Percentiles rank a stretch among this genome's conserved stretches.
Conservation (phyloP, 1,140 invertebrate species). For the Zeugodacus cucurbitae region DNA sequence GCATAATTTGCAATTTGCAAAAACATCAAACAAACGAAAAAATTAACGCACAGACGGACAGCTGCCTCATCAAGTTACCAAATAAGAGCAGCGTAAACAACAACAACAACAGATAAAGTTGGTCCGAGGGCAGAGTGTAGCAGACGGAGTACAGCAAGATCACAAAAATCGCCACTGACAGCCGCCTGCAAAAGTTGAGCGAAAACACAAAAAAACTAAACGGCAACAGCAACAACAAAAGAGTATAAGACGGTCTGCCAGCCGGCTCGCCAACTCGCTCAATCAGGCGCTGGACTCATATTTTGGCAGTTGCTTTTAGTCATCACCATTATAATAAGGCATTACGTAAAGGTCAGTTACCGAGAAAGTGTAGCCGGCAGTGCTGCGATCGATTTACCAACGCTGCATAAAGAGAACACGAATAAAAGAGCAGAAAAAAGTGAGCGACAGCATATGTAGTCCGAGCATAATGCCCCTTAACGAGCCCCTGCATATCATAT, state of each 20-base stretch:
- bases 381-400: constrained; percentile 6
- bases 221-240: neutral
- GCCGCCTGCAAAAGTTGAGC: constrained; percentile 6
- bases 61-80: constrained; percentile 29
- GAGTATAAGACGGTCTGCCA: neutral
- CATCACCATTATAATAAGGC: neutral
- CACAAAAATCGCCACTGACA: constrained; percentile 14
- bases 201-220: neutral
- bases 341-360: neutral
- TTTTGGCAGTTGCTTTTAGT: constrained; percentile 1
- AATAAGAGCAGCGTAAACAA: neutral
- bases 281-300: neutral
- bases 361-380: neutral
- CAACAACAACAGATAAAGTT: neutral
- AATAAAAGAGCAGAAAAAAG: neutral
- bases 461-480: neutral
- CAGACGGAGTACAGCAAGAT: neutral
- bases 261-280: neutral
- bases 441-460: neutral
- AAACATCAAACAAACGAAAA: neutral
- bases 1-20: constrained; percentile 37
- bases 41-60: neutral
- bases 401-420: neutral
- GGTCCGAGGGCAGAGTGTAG: neutral
- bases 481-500: neutral